Percentiles rank a stretch among this genome's conserved stretches.
These are phyloP conservation scores for Zhuqinia jingwanae DNA, from an alignment of 2,888 invertebrate genomes.

Conservation along the genomic window DNA sequence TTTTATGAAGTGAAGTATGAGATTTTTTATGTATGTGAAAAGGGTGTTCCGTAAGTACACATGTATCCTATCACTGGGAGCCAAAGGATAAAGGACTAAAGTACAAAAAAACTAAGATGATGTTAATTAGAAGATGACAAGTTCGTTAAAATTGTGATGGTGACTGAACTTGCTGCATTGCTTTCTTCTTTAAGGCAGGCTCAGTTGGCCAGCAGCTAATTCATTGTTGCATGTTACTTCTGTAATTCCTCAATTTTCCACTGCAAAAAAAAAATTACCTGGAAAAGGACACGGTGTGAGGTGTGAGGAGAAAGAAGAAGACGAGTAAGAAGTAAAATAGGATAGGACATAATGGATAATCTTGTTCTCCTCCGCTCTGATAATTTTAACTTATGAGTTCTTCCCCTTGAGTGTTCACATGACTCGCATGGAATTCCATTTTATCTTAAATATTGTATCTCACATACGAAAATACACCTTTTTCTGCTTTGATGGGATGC, in stretches of 20 bases:
- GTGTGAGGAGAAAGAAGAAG: background rate
- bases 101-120: background rate
- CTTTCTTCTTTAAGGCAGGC: background rate
- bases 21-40: background rate
- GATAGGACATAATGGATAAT: constrained; percentile 1
- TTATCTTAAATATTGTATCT: background rate
- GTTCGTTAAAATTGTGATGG: constrained; percentile 46
- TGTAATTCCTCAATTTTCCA: background rate
- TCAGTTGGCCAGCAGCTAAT: constrained; percentile 27
- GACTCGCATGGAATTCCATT: background rate
- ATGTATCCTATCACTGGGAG: background rate
- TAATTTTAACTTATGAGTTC: constrained; percentile 1
- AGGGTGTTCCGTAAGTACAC: background rate
- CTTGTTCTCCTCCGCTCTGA: constrained; percentile 40
- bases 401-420: background rate
- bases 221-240: constrained; percentile 29
- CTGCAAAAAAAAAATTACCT: background rate
- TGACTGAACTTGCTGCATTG: constrained; percentile 31
- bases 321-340: background rate
- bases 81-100: background rate
- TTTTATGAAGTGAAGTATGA: constrained; percentile 7
- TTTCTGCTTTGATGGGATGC: too few species aligned
- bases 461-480: too few species aligned
- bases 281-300: background rate
- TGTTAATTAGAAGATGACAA: constrained; percentile 40